Evolutionary conservation across 2,797 vertebrate species (phyloP), one percentile per base, ranked within the genome.

Genomic region (Malacoraja senta): DNA sequence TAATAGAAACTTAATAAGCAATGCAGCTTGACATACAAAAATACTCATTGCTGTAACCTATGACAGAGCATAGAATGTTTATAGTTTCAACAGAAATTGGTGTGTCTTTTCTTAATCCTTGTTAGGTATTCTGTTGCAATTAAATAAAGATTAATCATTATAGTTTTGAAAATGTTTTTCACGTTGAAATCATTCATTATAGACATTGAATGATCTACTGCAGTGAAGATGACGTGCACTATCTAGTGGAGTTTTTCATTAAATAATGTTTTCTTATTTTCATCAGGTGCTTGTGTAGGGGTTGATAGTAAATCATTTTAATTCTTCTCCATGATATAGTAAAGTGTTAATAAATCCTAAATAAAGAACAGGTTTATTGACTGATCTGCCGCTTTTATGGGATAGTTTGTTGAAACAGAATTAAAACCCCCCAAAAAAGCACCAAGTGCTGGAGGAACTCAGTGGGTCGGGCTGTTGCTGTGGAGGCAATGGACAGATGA

Each of bases 1-100:
- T 92, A 76, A 92, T 76, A 26, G 26, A 92, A 92, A 26, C 71
- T 92, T 92, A 74, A 92, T 92, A 76, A 76, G 90, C 71, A 92
- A 76, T n/a, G 90, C 21, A 44, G 90, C 38, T 92, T 92, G 90
- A 76, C 19, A 10, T 76, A 76, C 38, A 74, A 53, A 91, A 92
- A 76, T 53, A 76, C 38, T 76, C 44, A 58, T 13, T 92, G 38
- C 21, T 74, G 15, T 92, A 76, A 76, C 24, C 90, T 76, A 92
- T 92, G 38, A 92, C 76, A 17, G 35, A 74, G 71, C 53, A 29
- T 92, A 29, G 32, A 90, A 15, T 90, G 63, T 88, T 72, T 72
- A 21, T 76, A 58, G 71, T 92, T 76, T 76, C 58, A 74, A 76
- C 38, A 53, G 71, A 76, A 76, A 29, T 10, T 71, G 15, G 2